Evolutionary conservation across 2,797 vertebrate species (phyloP), one percentile per base, ranked within the genome.

Genomic region (Astyanax mexicanus): DNA sequence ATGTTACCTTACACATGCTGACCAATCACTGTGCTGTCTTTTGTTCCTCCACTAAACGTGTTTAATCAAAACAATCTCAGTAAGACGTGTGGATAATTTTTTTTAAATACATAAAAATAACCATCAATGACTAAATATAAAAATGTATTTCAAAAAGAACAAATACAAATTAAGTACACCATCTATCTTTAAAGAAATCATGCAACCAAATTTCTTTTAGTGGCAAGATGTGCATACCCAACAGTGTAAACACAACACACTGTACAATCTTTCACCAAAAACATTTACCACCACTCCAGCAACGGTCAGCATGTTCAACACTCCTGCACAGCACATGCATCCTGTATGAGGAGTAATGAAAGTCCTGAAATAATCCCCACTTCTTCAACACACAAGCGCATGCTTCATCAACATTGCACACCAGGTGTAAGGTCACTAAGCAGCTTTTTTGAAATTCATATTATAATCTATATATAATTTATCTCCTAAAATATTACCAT

Each of bases 351-450:
- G 13, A 19, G 15, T n/a, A 40, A 37, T 51, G 44, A 78, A 72
- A 32, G 3, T 67, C 19, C 44, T 72, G 23, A 37, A 65, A 40
- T 44, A 76, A 27, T 13, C 8, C 62, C 52, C n/a, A 44, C 32
- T n/a, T 29, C n/a, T n/a, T 6, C 52, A 78, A 62, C 51, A 72
- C 27, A 49, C 21, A 66, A 57, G 40, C 69, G 21, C 69, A 78
- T 52, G 58, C 62, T 38, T 52, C 40, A 38, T 66, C 25, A 38
- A 25, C 51, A 73, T 72, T 72, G 69, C 69, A 78, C 69, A 72
- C 69, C 76, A 72, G 68, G 62, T 67, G 47, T 29, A 67, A 72
- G 38, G 15, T 42, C 40, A 47, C 17, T 71, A 65, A 32, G 4
- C 73, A 47, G 42, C 52, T 49, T 54, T 21, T 64, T 40, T 17